Evolutionary conservation across 2,797 vertebrate genomes (phyloP).

Genomic region (Stomatorhinus walkeri): DNA sequence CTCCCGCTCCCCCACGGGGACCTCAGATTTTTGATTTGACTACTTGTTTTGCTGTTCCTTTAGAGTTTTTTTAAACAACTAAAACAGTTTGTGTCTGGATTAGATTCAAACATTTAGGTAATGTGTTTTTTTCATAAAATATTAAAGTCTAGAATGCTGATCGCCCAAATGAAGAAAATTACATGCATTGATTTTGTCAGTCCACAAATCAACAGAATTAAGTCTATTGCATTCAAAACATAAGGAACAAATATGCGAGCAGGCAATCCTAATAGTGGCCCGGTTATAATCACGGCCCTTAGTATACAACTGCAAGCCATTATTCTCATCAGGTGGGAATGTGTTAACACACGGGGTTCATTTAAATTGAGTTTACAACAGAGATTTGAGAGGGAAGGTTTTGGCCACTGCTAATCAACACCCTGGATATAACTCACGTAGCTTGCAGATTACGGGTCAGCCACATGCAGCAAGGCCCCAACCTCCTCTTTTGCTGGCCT

Average conservation of each 20-base stretch:
- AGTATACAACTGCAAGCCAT: not conserved
- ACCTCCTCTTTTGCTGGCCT: not conserved
- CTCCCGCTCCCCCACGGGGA: not conserved
- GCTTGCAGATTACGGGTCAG: not conserved
- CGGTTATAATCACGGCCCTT: not conserved
- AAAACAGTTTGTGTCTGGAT: not conserved
- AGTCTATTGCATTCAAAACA: not conserved
- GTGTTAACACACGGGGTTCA: not conserved
- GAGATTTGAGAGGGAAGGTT: not conserved
- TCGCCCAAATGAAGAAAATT: not conserved
- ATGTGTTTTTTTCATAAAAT: not conserved
- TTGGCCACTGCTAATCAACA: not conserved
- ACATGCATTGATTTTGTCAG: slow-evolving; percentile 7
- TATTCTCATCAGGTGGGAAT: slow-evolving; percentile 7
- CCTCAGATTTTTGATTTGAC: not conserved
- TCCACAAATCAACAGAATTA: slow-evolving; percentile 3
- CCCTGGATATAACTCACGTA: not conserved
- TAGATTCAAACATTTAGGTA: not conserved
- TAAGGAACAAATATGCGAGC: not conserved
- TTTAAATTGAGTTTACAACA: not conserved
- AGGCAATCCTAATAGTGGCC: not conserved
- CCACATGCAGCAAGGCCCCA: not conserved
- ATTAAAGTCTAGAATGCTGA: not conserved
- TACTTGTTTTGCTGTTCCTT: not conserved
- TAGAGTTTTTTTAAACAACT: not conserved